Conservation (phyloP, 2,797 vertebrate genomes). For the Anguilla megastoma region DNA sequence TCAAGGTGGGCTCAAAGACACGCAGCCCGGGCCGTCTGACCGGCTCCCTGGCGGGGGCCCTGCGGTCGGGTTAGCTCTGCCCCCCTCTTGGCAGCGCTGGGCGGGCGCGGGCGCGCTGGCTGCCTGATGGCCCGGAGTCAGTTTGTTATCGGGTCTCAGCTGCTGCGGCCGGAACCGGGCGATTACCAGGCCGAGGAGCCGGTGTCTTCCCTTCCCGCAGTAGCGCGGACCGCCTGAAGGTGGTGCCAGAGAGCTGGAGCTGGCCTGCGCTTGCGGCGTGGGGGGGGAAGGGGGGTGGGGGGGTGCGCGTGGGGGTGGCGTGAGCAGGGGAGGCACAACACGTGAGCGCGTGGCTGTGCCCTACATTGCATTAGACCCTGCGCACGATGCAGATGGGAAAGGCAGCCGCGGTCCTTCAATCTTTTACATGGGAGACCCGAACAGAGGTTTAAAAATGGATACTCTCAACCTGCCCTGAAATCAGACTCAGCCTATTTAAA, state of each 20-base stretch:
- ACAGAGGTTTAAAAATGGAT: not conserved
- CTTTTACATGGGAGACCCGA: not conserved
- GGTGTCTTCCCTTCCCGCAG: not conserved
- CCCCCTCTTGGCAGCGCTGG: constrained; percentile 47
- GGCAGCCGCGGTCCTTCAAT: not conserved
- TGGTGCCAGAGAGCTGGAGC: constrained; percentile 41
- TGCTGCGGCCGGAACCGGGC: constrained; percentile 47
- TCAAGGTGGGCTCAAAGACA: not conserved
- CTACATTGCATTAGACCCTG: not conserved
- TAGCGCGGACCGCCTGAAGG: constrained; percentile 16
- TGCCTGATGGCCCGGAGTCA: constrained; percentile 50
- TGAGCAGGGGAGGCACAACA: not conserved
- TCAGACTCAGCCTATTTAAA: not conserved
- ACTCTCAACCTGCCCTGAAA: not conserved
- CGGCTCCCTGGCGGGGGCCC: not conserved
- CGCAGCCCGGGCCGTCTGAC: not conserved
- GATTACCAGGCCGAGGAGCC: constrained; percentile 44
- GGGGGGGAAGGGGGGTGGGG: not conserved
- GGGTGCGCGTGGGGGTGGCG: not conserved
- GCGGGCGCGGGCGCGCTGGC: constrained; percentile 43
- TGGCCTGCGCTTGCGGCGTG: not conserved
- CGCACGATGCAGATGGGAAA: not conserved
- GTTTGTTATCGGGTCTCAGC: constrained; percentile 42
- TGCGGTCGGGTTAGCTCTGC: constrained; percentile 22
- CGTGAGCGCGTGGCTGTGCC: not conserved